Evolutionary conservation across 1,140 invertebrate species (phyloP).

Genomic region (Sycophaga agraensis): DNA sequence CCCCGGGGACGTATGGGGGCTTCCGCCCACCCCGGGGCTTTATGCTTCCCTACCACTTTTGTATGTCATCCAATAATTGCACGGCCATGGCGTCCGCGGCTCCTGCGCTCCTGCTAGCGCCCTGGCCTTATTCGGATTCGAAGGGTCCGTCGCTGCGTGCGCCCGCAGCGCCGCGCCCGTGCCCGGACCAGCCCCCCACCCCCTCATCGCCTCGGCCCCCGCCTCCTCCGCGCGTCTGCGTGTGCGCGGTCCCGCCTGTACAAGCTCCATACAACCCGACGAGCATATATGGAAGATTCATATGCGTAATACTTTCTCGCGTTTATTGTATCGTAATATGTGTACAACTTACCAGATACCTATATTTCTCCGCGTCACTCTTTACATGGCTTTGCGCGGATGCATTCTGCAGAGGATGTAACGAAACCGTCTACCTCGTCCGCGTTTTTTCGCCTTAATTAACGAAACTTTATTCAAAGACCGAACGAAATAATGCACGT

Average conservation of each 20-base stretch:
- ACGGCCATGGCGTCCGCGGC: constrained; percentile 12
- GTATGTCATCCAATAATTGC: constrained; percentile 55
- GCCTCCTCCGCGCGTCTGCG: neutral
- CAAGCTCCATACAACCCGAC: neutral
- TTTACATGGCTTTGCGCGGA: neutral
- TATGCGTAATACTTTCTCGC: constrained; percentile 18
- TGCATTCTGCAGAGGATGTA: no score
- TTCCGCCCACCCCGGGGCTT: constrained; percentile 32
- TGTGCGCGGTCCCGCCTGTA: no score
- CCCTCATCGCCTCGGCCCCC: no score
- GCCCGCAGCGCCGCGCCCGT: neutral
- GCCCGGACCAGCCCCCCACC: neutral
- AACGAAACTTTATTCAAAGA: no score
- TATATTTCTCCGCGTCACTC: constrained; percentile 8
- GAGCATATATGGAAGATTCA: no score
- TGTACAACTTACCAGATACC: constrained; percentile 8
- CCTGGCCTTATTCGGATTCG: constrained; percentile 42
- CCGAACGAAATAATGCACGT: no score
- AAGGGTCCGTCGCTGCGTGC: constrained; percentile 35
- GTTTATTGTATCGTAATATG: constrained; percentile 22
- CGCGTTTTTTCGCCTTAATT: no score
- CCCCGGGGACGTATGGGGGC: no score
- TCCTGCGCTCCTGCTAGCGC: constrained; percentile 49
- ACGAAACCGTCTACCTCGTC: no score
- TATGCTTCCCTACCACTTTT: constrained; percentile 57